Percentiles rank a stretch among this genome's conserved stretches.
These are phyloP conservation scores for Liolophura sinensis DNA, from an alignment of 1,140 invertebrate species.

Conservation along the genomic window DNA sequence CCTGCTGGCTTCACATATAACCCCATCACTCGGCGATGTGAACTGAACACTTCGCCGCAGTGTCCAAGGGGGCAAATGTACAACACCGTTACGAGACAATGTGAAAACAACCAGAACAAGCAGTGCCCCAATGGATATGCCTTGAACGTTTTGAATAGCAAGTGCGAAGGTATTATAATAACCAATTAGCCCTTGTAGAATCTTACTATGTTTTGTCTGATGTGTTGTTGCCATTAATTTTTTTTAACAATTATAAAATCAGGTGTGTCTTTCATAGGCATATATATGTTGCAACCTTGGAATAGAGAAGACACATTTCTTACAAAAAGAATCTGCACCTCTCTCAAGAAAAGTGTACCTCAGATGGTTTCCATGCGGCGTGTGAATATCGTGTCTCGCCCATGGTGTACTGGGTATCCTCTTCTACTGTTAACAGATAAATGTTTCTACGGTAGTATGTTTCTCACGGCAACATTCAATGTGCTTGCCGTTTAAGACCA, in stretches of 20 bases:
- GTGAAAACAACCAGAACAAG: conserved; percentile 59
- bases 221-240: background rate
- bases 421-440: too few species aligned
- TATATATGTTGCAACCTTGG: too few species aligned
- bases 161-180: conserved; percentile 40
- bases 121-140: conserved; percentile 63
- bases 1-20: conserved; percentile 24
- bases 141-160: conserved; percentile 25
- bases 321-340: too few species aligned
- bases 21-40: conserved; percentile 29
- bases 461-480: background rate
- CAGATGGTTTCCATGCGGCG: too few species aligned
- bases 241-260: background rate
- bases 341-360: too few species aligned
- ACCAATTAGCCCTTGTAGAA: background rate
- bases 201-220: too few species aligned
- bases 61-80: conserved; percentile 4
- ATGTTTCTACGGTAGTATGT: too few species aligned
- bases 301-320: too few species aligned
- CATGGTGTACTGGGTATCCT: too few species aligned
- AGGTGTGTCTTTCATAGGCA: too few species aligned
- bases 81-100: conserved; percentile 2
- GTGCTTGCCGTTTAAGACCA: background rate
- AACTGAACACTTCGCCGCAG: conserved; percentile 5
- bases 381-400: too few species aligned